Base-by-base conservation (phyloP, 2,797 vertebrate species). In the Sciaenops ocellatus region DNA sequence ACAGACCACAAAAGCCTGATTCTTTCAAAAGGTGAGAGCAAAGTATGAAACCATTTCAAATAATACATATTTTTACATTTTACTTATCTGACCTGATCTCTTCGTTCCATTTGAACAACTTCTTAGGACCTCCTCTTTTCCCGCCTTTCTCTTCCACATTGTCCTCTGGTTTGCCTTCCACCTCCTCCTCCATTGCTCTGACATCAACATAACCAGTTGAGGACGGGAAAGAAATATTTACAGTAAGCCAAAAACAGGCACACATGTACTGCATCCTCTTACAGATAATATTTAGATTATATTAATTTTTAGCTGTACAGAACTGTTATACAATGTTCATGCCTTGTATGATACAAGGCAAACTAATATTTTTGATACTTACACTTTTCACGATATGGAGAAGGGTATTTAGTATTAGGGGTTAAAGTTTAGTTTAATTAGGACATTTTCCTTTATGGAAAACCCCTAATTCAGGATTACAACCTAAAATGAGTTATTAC, bases 81-180 rank as follows among this genome's bases (percentile, higher is more conserved):
- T 30, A 30, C 34, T 34, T 34, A n/a, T 54, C 90, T 85, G 79
- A 99, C 98, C 97, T 96, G 94, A 98, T 96, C 85, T 98, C 97
- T 16, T 98, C 95, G 42, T 95, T 98, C 98, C 98, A 99, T 55
- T 95, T 95, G 90, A 99, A 99, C 80, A 96, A 94, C 92, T 99
- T 99, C 68, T 96, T 96, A 0, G 97, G 98, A 46, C 95, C 96
- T 30, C 95, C 73, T 87, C 66, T 95, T 84, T 95, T 97, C 57
- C 95, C 96, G 67, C 91, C 92, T 84, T 91, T 97, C 62, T 97
- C 96, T 22, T 97, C 97, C 26, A 92, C 93, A 55, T 90, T 90
- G 68, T 97, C 94, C 34, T 95, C 96, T 38, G 96, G 96, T 64
- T 96, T 96, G 12, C 95, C 94, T 0, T 96, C 96, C 3, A 95